These are phyloP conservation scores for Apocheima hispidaria DNA, from an alignment of 2,888 invertebrate species.

Conservation along the genomic window DNA sequence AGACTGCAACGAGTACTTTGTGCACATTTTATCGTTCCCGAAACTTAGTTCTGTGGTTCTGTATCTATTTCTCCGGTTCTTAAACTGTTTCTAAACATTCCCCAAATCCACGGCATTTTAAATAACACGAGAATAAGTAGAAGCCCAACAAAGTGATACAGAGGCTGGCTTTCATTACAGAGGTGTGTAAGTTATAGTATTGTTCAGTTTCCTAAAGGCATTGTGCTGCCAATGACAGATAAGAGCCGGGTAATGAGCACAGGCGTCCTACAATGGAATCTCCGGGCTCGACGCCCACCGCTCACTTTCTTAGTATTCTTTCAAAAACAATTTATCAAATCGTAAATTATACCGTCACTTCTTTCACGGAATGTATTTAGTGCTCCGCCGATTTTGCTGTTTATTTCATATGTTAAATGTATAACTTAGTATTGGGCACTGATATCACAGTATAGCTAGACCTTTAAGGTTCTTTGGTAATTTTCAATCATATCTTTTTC, in stretches of 20 bases:
- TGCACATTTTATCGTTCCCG: conserved; percentile 3
- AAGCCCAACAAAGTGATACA: conserved; percentile 31
- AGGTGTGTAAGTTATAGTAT: conserved; percentile 68
- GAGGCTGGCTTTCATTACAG: conserved; percentile 55
- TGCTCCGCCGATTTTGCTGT: conserved; percentile 7
- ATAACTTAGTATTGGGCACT: conserved; percentile 10
- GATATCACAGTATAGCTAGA: not conserved
- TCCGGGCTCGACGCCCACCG: conserved; percentile 52
- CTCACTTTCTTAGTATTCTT: conserved; percentile 42
- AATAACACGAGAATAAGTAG: conserved; percentile 6
- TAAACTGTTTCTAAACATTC: conserved; percentile 12
- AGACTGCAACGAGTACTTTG: not conserved
- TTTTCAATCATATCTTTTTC: not conserved
- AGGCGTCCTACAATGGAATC: conserved; percentile 69
- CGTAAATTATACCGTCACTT: conserved; percentile 31
- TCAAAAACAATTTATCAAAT: conserved; percentile 40
- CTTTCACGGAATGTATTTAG: conserved; percentile 17
- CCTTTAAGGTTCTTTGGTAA: not conserved
- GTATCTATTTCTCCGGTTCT: not conserved
- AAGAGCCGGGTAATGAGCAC: conserved; percentile 74
- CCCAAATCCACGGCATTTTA: not conserved
- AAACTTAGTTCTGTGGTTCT: not conserved
- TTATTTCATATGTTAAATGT: conserved; percentile 4
- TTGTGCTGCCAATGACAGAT: conserved; percentile 82
- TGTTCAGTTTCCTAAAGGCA: conserved; percentile 64